Conservation (phyloP, 2,113 vertebrate genomes). For the Oxyruncus cristatus region DNA sequence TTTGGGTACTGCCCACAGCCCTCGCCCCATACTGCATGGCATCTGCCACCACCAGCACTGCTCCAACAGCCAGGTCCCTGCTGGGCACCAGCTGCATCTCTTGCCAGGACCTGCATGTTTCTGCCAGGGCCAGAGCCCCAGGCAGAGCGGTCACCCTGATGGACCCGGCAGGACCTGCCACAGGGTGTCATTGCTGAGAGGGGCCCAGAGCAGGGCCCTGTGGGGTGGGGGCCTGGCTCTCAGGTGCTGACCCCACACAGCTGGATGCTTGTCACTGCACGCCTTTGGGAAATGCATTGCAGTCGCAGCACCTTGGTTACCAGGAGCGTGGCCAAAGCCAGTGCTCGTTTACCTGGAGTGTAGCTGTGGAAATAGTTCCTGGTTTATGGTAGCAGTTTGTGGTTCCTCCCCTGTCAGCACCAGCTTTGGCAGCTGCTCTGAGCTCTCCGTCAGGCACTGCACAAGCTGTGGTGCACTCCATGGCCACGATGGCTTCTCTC, state of each 20-base stretch:
- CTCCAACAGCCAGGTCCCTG: not conserved
- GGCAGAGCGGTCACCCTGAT: not conserved
- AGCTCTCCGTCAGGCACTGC: not conserved
- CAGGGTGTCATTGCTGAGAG: not conserved
- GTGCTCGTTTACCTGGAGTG: not conserved
- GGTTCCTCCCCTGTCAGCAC: not conserved
- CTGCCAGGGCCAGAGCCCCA: not conserved
- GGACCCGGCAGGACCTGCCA: not conserved
- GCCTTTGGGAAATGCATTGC: not conserved
- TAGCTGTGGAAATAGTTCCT: not conserved
- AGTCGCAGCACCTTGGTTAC: not conserved
- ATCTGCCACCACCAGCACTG: not conserved
- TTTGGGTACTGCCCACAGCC: fast-evolving
- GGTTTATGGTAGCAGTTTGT: not conserved
- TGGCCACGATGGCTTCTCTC: not conserved
- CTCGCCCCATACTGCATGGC: not conserved
- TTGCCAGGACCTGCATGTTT: fast-evolving
- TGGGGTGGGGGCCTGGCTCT: not conserved
- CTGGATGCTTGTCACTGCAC: not conserved
- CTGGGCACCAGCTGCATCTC: not conserved
- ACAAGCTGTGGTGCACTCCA: not conserved
- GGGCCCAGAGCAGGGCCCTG: not conserved
- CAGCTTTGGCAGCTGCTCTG: not conserved
- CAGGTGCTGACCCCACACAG: not conserved
- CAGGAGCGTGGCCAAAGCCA: not conserved